Evolutionary conservation across 2,113 vertebrate genomes (phyloP).

Genomic region (Capreolus pygargus): DNA sequence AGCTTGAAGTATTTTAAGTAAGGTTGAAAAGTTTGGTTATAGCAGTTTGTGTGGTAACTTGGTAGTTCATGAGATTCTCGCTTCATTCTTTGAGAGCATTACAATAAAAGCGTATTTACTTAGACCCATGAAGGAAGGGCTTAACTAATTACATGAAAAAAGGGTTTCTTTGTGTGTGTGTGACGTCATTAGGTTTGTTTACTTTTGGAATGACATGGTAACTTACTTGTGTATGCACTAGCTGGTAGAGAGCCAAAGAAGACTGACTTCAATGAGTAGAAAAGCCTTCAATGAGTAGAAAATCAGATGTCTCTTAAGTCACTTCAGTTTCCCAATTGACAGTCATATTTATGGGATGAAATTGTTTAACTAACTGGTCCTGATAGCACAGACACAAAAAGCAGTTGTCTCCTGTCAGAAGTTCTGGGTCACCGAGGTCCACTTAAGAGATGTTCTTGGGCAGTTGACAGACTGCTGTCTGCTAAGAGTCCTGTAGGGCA

Average conservation of each 20-base stretch:
- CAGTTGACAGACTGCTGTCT: background rate
- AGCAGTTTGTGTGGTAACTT: background rate
- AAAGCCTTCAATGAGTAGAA: constrained; percentile 15
- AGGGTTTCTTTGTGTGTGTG: background rate
- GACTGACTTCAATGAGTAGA: background rate
- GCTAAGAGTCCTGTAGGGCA: background rate
- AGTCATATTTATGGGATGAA: background rate
- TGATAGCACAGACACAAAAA: background rate
- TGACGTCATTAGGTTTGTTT: background rate
- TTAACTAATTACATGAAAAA: constrained; percentile 37
- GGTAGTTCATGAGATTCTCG: constrained; percentile 41
- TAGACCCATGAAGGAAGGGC: background rate
- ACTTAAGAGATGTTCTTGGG: background rate
- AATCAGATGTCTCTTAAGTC: constrained; percentile 22
- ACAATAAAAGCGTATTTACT: constrained; percentile 20
- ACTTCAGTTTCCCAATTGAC: constrained; percentile 1
- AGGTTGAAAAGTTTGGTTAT: background rate
- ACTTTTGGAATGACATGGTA: background rate
- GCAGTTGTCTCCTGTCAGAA: background rate
- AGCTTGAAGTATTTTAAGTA: constrained; percentile 30
- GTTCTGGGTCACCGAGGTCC: background rate
- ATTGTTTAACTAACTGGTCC: background rate
- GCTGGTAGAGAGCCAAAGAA: background rate
- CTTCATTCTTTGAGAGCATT: constrained; percentile 38
- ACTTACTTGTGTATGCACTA: background rate